Evolutionary conservation across 2,113 vertebrate genomes (phyloP).

Genomic region (Isurus oxyrinchus): DNA sequence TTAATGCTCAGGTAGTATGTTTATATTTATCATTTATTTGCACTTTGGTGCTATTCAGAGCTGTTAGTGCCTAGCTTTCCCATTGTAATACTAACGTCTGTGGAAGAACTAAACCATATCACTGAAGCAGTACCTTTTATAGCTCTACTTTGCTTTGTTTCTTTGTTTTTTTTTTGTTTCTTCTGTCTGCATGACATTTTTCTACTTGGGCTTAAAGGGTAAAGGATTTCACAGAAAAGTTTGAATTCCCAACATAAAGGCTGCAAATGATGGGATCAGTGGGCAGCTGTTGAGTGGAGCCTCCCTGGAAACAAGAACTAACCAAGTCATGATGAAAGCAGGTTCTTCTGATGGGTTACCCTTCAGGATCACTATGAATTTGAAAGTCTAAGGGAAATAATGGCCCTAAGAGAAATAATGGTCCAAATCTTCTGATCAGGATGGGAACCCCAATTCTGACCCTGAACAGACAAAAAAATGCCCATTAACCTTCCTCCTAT

Average conservation of each 20-base stretch:
- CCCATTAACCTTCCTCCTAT: too few relatives aligned
- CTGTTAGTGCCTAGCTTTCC: background rate
- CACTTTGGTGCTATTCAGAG: background rate
- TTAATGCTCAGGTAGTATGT: background rate
- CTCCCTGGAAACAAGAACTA: background rate
- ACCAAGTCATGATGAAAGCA: background rate
- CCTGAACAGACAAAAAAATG: too few relatives aligned
- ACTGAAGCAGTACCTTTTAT: background rate
- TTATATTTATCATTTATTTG: conserved; percentile 16
- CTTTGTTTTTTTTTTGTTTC: background rate
- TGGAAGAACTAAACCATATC: background rate
- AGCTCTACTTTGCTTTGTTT: background rate
- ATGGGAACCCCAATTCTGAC: too few relatives aligned
- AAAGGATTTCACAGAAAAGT: background rate
- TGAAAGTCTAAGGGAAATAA: background rate
- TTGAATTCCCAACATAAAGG: background rate
- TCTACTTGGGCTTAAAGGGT: background rate
- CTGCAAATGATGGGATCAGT: background rate
- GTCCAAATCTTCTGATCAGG: too few relatives aligned
- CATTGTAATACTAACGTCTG: background rate
- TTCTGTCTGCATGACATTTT: background rate
- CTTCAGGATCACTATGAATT: background rate
- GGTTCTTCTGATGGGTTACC: background rate
- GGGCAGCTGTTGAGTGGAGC: background rate
- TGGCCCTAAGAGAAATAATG: too few relatives aligned